Conservation (phyloP, 2,797 vertebrate species). For the Neosalanx taihuensis region DNA sequence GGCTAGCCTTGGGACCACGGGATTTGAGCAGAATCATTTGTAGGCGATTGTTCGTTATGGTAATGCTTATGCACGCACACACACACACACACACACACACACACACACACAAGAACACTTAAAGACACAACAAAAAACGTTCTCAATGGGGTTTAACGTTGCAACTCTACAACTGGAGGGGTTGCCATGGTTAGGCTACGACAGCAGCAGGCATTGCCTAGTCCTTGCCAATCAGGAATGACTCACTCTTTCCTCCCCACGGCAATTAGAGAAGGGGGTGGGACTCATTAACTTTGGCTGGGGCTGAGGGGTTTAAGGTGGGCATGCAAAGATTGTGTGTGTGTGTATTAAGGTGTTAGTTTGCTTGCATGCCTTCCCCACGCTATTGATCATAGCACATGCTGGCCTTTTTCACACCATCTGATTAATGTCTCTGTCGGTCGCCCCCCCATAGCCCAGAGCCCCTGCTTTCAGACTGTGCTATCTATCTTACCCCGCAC, state of each 20-base stretch:
- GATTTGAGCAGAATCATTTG: background rate
- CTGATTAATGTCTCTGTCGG: background rate
- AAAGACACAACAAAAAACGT: background rate
- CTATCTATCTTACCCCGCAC: background rate
- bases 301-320: background rate
- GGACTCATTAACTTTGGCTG: background rate
- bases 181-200: background rate
- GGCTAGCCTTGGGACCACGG: background rate
- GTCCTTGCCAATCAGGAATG: conserved; percentile 12
- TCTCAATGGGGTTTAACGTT: background rate
- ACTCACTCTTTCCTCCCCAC: conserved; percentile 5
- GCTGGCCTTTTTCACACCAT: background rate
- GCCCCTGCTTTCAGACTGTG: background rate
- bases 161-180: background rate
- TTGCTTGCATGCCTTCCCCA: background rate
- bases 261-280: background rate
- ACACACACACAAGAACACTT: background rate
- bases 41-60: background rate
- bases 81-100: background rate
- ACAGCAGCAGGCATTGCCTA: background rate
- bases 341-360: background rate
- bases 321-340: background rate
- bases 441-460: background rate
- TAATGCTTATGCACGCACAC: background rate
- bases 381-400: background rate